Conservation (phyloP, 2,113 vertebrate species). For the Anguilla rostrata region DNA sequence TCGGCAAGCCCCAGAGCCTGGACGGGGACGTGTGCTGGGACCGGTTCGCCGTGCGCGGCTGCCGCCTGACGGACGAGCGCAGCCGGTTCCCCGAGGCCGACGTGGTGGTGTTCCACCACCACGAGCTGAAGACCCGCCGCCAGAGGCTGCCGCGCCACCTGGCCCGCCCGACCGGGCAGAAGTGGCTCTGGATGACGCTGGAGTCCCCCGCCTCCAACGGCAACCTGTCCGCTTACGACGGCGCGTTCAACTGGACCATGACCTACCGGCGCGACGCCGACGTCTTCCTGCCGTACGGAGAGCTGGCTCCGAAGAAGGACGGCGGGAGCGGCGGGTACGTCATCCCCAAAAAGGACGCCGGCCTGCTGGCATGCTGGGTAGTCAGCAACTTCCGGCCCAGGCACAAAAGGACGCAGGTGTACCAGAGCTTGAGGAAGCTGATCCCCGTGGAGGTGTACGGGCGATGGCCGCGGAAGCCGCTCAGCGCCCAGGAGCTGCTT, state of each 20-base stretch:
- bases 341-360: slow-evolving; percentile 62
- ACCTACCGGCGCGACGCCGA: slow-evolving; percentile 81
- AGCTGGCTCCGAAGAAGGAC: slow-evolving; percentile 56
- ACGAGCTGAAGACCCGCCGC: slow-evolving; percentile 49
- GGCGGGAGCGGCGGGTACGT: not conserved
- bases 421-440: slow-evolving; percentile 49
- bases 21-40: slow-evolving; percentile 55
- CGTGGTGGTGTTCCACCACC: slow-evolving; percentile 81
- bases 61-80: slow-evolving; percentile 66
- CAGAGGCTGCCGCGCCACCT: slow-evolving; percentile 54
- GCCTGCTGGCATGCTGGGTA: slow-evolving; percentile 74
- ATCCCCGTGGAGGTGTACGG: slow-evolving; percentile 64
- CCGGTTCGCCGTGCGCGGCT: slow-evolving; percentile 60
- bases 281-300: slow-evolving; percentile 81
- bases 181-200: slow-evolving; percentile 85
- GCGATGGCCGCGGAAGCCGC: slow-evolving; percentile 6
- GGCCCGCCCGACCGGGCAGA: slow-evolving; percentile 61
- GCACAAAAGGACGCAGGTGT: slow-evolving; percentile 54
- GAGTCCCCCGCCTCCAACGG: slow-evolving; percentile 79
- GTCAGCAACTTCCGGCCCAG: slow-evolving; percentile 63
- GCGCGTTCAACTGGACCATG: slow-evolving; percentile 88
- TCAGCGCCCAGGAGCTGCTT: slow-evolving; percentile 27
- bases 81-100: slow-evolving; percentile 56
- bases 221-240: slow-evolving; percentile 53
- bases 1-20: slow-evolving; percentile 57